Conservation (phyloP, 2,888 invertebrate species). For the Leptinotarsa juncta region DNA sequence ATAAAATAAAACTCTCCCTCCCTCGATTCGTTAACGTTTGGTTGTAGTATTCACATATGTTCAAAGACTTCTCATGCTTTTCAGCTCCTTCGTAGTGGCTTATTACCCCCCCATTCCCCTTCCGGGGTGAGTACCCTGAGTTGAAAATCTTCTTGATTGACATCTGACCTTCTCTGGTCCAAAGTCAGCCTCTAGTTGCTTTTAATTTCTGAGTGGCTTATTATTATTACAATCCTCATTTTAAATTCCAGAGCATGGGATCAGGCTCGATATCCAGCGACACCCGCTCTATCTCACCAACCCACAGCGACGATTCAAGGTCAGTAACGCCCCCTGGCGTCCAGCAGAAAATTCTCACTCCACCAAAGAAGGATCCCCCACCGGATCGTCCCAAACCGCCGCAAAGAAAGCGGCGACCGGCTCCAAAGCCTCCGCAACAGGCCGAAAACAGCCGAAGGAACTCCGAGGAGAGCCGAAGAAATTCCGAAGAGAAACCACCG, state of each 20-base stretch:
- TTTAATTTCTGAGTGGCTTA: too few species aligned
- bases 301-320: conserved; percentile 71
- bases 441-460: conserved; percentile 33
- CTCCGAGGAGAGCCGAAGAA: conserved; percentile 39
- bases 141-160: too few species aligned
- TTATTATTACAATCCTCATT: too few species aligned
- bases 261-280: conserved; percentile 65
- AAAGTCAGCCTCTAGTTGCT: too few species aligned
- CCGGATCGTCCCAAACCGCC: conserved; percentile 67
- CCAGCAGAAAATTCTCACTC: conserved; percentile 54
- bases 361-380: conserved; percentile 59
- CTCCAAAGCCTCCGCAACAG: conserved; percentile 70
- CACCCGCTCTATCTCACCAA: conserved; percentile 69
- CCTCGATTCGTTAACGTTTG: too few species aligned
- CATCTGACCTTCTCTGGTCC: too few species aligned
- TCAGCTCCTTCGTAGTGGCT: too few species aligned
- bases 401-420: conserved; percentile 69
- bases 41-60: too few species aligned
- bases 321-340: conserved; percentile 64
- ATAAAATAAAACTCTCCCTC: too few species aligned
- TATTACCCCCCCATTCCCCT: too few species aligned
- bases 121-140: too few species aligned
- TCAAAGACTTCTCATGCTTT: too few species aligned
- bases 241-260: conserved; percentile 60
- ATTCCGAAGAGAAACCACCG: conserved; percentile 49